phyloP scores from a whole-genome alignment of 2,113 vertebrate species.

The Neoarius graeffei region DNA sequence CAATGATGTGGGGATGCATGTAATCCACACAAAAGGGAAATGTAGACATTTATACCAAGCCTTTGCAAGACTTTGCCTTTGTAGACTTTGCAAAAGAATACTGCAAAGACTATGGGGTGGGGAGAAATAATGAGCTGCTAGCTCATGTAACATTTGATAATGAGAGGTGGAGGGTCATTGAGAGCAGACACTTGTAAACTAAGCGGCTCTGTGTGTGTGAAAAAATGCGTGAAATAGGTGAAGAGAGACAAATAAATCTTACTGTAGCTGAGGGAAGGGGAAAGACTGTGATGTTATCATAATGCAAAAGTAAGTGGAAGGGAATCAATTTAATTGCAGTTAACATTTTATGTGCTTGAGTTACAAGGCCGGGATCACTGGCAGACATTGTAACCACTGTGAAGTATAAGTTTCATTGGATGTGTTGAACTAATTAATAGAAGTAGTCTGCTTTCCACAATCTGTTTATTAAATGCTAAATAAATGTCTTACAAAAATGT shows the following conservation, averaged over 20 bases:
- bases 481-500: neutral
- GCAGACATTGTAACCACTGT: neutral
- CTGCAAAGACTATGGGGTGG: conserved; percentile 52
- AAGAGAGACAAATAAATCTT: conserved; percentile 69
- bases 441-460: neutral
- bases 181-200: no score
- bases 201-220: neutral
- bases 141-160: conserved; percentile 67
- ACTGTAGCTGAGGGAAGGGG: conserved; percentile 62
- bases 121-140: conserved; percentile 71
- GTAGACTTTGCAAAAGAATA: conserved; percentile 43
- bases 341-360: neutral
- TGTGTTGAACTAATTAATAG: neutral
- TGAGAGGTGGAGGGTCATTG: neutral
- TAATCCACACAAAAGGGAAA: conserved; percentile 72
- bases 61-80: no score
- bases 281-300: conserved; percentile 30
- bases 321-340: conserved; percentile 10
- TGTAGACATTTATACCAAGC: conserved; percentile 75
- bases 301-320: neutral
- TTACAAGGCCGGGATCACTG: neutral
- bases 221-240: conserved; percentile 58
- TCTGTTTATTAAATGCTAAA: neutral
- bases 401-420: neutral
- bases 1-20: conserved; percentile 72